Percentiles rank a stretch among this genome's conserved stretches.
phyloP scores from a whole-genome alignment of 30 jellyfish, hydroid and myxozoan species.

The Rhopilema esculentum region DNA sequence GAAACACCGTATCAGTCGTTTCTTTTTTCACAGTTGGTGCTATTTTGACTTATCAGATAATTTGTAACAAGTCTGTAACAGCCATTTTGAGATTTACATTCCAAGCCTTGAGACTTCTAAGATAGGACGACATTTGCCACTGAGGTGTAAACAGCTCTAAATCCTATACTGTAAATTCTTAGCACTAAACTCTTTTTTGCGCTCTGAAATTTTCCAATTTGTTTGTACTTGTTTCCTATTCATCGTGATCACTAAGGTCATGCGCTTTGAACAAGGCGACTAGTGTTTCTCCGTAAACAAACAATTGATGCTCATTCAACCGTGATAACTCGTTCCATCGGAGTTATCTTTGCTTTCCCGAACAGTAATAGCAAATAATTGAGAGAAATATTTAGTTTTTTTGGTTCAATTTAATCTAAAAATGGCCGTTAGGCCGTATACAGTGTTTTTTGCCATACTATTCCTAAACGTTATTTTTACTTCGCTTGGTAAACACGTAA shows the following conservation, averaged over 20 bases:
- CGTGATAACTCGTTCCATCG: constrained; percentile 25
- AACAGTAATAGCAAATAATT: constrained; percentile 11
- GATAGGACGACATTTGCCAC: no score
- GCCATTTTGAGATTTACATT: no score
- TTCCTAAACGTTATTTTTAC: constrained; percentile 3
- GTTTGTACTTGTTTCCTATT: constrained; percentile 30
- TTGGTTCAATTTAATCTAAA: background rate
- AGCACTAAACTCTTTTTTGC: background rate
- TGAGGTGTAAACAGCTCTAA: no score
- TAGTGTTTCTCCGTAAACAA: constrained; percentile 46
- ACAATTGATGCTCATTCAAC: constrained; percentile 35
- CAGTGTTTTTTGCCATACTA: constrained; percentile 10
- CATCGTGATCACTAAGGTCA: constrained; percentile 69
- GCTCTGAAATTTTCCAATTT: constrained; percentile 28
- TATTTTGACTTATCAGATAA: no score
- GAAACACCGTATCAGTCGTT: no score
- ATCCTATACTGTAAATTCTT: background rate
- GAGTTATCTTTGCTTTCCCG: constrained; percentile 4
- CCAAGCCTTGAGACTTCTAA: no score
- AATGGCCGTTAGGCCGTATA: constrained; percentile 66
- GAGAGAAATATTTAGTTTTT: background rate
- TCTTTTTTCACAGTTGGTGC: no score
- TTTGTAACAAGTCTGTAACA: no score
- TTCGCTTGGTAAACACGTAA: constrained; percentile 38
- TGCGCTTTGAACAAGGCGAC: constrained; percentile 40